Evolutionary conservation across 2,113 vertebrate genomes (phyloP).

Genomic region (Bothrops jararaca): DNA sequence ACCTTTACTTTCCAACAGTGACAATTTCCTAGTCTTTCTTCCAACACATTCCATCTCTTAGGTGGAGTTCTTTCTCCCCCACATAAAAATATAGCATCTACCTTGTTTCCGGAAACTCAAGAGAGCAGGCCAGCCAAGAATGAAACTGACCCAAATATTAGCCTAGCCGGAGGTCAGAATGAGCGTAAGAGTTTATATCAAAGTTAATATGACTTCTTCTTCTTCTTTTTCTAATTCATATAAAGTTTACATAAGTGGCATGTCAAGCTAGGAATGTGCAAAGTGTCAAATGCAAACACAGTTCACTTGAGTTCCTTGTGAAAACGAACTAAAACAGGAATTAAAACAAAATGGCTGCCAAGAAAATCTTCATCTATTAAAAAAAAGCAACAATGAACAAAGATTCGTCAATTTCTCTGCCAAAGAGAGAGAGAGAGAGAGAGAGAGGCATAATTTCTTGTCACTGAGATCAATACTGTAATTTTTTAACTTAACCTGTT

Average conservation of each 20-base stretch:
- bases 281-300: constrained; percentile 77
- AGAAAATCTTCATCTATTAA: constrained; percentile 30
- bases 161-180: constrained; percentile 63
- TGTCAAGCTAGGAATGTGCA: constrained; percentile 67
- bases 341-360: constrained; percentile 48
- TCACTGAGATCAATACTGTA: constrained; percentile 30
- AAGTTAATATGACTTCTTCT: constrained; percentile 59
- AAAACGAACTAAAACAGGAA: constrained; percentile 58
- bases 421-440: not conserved
- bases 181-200: constrained; percentile 67
- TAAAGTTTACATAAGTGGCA: constrained; percentile 69
- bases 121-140: constrained; percentile 78
- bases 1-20: constrained; percentile 7
- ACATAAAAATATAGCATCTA: constrained; percentile 74
- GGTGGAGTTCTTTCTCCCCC: constrained; percentile 50
- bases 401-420: constrained; percentile 51
- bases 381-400: constrained; percentile 4
- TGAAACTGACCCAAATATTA: constrained; percentile 60
- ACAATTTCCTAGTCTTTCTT: constrained; percentile 74
- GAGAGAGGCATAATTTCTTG: constrained; percentile 50
- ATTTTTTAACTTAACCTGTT: constrained; percentile 39
- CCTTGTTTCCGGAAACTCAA: constrained; percentile 72
- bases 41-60: constrained; percentile 66
- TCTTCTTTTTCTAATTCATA: constrained; percentile 62
- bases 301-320: constrained; percentile 57